Evolutionary conservation across 1,140 invertebrate species (phyloP).

Genomic region (Saccostrea echinata): DNA sequence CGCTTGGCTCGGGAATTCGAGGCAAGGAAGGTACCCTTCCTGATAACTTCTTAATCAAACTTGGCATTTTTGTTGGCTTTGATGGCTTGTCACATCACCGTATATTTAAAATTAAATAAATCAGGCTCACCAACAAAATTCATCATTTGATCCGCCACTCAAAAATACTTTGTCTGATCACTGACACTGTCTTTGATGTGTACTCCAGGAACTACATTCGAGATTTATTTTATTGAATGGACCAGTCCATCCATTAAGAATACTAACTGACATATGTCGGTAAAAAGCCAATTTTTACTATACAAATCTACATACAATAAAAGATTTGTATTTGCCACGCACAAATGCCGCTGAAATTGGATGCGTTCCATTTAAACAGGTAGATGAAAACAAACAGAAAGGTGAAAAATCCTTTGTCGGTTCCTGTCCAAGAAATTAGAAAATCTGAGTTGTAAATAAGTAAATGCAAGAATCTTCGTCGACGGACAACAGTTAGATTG

Average conservation of each 20-base stretch:
- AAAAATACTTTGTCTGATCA: neutral
- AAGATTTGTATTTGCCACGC: slow-evolving; percentile 27
- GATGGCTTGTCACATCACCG: neutral
- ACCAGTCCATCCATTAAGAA: slow-evolving; percentile 15
- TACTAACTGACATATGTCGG: slow-evolving; percentile 25
- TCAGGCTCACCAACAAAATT: neutral
- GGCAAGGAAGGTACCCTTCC: slow-evolving; percentile 15
- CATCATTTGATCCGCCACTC: slow-evolving; percentile 16
- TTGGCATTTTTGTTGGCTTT: slow-evolving; percentile 46
- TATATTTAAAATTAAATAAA: neutral
- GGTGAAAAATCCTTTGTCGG: slow-evolving; percentile 26
- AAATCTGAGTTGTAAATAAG: neutral
- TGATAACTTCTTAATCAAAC: slow-evolving; percentile 38
- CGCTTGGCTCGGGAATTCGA: slow-evolving; percentile 32
- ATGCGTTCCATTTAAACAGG: slow-evolving; percentile 34
- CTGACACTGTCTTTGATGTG: neutral
- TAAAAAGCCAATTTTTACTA: slow-evolving; percentile 10
- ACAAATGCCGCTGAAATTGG: slow-evolving; percentile 31
- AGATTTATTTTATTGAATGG: slow-evolving; percentile 10
- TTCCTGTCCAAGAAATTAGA: neutral
- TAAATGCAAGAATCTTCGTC: neutral
- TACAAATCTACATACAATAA: slow-evolving; percentile 25
- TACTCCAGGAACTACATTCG: neutral
- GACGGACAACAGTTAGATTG: neutral
- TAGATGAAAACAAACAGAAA: slow-evolving; percentile 22